A percentile compares a stretch with the other conserved stretches of the same genome.
phyloP scores from a whole-genome alignment of 1,140 invertebrate genomes.

The Calycopis cecrops region DNA sequence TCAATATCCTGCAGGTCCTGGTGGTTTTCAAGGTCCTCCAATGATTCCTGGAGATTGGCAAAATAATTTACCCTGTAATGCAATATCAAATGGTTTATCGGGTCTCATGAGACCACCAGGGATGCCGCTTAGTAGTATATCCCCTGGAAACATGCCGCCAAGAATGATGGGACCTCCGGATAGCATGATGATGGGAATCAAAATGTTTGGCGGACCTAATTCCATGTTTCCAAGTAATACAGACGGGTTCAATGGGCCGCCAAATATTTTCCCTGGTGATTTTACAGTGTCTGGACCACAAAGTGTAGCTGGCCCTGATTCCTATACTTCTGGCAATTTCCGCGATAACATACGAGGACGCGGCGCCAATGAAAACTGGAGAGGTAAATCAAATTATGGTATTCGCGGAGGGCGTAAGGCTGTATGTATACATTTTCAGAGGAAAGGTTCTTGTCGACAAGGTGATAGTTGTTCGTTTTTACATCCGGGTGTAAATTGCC shows the following conservation, averaged over 20 bases:
- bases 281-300: slow-evolving; percentile 58
- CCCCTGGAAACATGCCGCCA: slow-evolving; percentile 37
- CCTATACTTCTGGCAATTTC: slow-evolving; percentile 63
- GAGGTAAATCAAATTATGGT: slow-evolving; percentile 66
- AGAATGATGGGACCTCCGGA: slow-evolving; percentile 63
- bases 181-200: slow-evolving; percentile 67
- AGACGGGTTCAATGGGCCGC: slow-evolving; percentile 61
- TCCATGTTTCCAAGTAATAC: slow-evolving; percentile 58
- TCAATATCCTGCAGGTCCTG: slow-evolving; percentile 53
- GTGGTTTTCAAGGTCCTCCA: slow-evolving; percentile 52
- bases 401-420: slow-evolving; percentile 71
- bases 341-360: slow-evolving; percentile 65
- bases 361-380: slow-evolving; percentile 72
- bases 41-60: slow-evolving; percentile 58
- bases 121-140: slow-evolving; percentile 38
- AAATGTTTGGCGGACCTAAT: slow-evolving; percentile 74
- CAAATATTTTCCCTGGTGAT: slow-evolving; percentile 63
- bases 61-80: slow-evolving; percentile 49
- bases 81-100: slow-evolving; percentile 46
- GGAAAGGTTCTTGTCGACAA: slow-evolving; percentile 84
- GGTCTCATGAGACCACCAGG: slow-evolving; percentile 33
- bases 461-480: slow-evolving; percentile 86
- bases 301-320: slow-evolving; percentile 54
- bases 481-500: slow-evolving; percentile 82
- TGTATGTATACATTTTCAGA: slow-evolving; percentile 85